These are phyloP conservation scores for Echiichthys vipera DNA, from an alignment of 2,797 vertebrate species.

Conservation along the genomic window DNA sequence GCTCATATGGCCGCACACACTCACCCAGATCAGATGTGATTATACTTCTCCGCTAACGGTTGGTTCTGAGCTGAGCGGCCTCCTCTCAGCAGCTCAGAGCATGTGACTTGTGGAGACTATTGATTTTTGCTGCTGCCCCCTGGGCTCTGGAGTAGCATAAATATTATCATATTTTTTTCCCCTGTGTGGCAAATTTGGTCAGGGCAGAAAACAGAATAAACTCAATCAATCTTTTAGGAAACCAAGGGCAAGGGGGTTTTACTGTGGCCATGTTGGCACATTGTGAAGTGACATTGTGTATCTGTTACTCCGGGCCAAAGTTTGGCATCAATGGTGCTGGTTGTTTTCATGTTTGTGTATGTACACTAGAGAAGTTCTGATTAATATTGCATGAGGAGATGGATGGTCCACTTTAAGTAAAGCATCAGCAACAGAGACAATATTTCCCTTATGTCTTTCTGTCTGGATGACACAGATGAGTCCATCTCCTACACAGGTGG, in stretches of 20 bases:
- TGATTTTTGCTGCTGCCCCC: constrained; percentile 67
- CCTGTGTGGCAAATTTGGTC: constrained; percentile 57
- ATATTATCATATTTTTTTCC: constrained; percentile 70
- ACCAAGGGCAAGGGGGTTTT: constrained; percentile 43
- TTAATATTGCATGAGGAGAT: constrained; percentile 42
- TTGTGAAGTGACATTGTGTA: constrained; percentile 29
- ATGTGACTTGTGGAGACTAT: constrained; percentile 62
- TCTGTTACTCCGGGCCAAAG: constrained; percentile 24
- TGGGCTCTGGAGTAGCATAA: constrained; percentile 51
- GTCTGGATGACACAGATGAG: constrained; percentile 46
- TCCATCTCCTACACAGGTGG: constrained; percentile 51
- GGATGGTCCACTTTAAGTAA: constrained; percentile 54
- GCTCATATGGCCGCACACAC: constrained; percentile 36
- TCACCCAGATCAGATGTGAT: constrained; percentile 52
- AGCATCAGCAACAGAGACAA: constrained; percentile 29
- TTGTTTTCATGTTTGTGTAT: constrained; percentile 10
- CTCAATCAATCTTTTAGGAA: constrained; percentile 39
- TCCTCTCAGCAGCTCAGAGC: constrained; percentile 56
- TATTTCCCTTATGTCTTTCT: constrained; percentile 59
- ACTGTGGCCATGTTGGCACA: constrained; percentile 27
- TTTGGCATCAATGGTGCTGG: background rate
- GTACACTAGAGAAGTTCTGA: constrained; percentile 1
- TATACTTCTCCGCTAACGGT: constrained; percentile 28
- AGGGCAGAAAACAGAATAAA: constrained; percentile 45
- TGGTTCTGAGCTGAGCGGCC: constrained; percentile 43